Percentiles rank a stretch among this genome's conserved stretches.
These are phyloP conservation scores for Myopa testacea DNA, from an alignment of 2,888 invertebrate genomes.

Conservation along the genomic window DNA sequence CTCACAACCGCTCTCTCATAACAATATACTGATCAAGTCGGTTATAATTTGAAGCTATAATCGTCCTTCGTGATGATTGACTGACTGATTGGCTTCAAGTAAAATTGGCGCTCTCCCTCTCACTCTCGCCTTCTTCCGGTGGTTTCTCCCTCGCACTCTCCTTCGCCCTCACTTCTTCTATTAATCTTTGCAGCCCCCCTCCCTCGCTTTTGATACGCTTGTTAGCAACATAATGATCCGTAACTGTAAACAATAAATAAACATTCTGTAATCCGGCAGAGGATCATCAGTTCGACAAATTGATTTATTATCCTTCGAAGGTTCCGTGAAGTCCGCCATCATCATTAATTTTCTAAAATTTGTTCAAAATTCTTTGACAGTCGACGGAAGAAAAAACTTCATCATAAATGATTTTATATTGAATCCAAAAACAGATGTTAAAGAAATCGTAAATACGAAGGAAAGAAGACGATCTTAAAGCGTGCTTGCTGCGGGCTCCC, in stretches of 20 bases:
- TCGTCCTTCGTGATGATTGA: slow-evolving; percentile 6
- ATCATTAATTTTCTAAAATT: slow-evolving; percentile 9
- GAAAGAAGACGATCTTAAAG: neutral
- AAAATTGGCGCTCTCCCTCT: neutral
- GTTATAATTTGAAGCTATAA: neutral
- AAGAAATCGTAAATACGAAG: neutral
- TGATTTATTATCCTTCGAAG: slow-evolving; percentile 26
- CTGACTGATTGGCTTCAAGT: neutral
- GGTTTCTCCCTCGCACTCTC: neutral
- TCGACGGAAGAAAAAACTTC: neutral
- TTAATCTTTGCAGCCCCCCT: neutral
- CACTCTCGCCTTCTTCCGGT: neutral
- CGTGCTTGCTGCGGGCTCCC: neutral
- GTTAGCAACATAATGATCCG: slow-evolving; percentile 59
- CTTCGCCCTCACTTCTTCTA: too few relatives aligned
- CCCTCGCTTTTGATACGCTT: slow-evolving; percentile 44
- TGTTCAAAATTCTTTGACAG: neutral
- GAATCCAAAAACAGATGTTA: neutral
- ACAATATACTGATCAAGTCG: neutral
- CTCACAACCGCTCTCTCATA: neutral
- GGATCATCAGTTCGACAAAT: slow-evolving; percentile 9
- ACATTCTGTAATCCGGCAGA: slow-evolving; percentile 35
- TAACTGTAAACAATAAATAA: slow-evolving; percentile 66
- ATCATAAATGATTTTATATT: slow-evolving; percentile 8
- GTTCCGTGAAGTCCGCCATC: neutral